Conservation (phyloP, 2,113 vertebrate genomes). For the Pseudopodoces humilis region DNA sequence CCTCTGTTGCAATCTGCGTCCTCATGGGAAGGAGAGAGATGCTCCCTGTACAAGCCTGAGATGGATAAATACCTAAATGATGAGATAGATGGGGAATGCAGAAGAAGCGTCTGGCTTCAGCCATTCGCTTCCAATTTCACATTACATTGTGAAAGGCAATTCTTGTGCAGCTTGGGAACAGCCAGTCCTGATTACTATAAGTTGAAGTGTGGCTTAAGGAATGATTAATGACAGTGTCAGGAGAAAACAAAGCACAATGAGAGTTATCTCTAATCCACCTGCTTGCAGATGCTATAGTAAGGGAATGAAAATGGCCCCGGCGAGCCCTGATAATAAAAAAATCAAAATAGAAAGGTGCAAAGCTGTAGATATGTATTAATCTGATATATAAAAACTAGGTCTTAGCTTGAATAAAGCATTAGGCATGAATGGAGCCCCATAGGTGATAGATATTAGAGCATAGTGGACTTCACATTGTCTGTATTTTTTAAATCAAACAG, state of each 20-base stretch:
- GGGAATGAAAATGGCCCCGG: conserved; percentile 88
- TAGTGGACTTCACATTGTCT: conserved; percentile 93
- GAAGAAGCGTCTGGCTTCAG: conserved; percentile 93
- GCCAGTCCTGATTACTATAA: conserved; percentile 99
- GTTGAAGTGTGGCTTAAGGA: conserved; percentile 98
- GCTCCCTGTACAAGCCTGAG: conserved; percentile 90
- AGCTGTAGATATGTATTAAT: conserved; percentile 87
- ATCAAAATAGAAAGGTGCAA: conserved; percentile 84
- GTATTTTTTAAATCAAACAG: conserved; percentile 95
- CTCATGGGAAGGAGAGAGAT: conserved; percentile 94
- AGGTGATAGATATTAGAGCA: conserved; percentile 93
- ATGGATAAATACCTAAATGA: conserved; percentile 99
- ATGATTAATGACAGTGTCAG: conserved; percentile 99
- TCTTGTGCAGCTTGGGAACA: conserved; percentile 94
- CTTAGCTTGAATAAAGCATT: conserved; percentile 88
- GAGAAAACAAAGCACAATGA: conserved; percentile 97
- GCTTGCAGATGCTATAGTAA: conserved; percentile 90
- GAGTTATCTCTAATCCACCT: conserved; percentile 99
- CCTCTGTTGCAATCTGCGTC: conserved; percentile 92
- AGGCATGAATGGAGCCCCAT: conserved; percentile 86
- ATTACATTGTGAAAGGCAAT: conserved; percentile 97
- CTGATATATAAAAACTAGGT: conserved; percentile 82
- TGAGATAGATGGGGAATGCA: conserved; percentile 97
- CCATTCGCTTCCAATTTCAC: conserved; percentile 99
- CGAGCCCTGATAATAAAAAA: conserved; percentile 89